Evolutionary conservation across 1,140 invertebrate species (phyloP).

Genomic region (Drosophila kurseongensis): DNA sequence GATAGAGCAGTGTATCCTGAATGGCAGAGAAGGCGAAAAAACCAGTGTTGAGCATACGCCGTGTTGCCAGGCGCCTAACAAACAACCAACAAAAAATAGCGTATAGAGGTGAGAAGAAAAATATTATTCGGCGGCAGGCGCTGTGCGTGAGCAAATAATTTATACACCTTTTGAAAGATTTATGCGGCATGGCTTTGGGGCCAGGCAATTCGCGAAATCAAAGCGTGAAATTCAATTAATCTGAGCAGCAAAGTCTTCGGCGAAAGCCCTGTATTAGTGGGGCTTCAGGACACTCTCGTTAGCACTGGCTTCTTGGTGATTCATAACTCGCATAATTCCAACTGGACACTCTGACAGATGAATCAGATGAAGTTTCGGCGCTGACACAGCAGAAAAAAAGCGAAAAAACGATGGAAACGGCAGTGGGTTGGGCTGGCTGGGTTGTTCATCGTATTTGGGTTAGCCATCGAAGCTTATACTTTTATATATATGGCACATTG

Average conservation of each 20-base stretch:
- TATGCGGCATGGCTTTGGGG: slow-evolving; percentile 60
- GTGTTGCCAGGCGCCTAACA: slow-evolving; percentile 45
- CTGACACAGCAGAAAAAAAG: slow-evolving; percentile 60
- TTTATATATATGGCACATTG: slow-evolving; percentile 38
- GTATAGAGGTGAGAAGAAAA: slow-evolving; percentile 50
- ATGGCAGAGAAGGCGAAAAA: slow-evolving; percentile 22
- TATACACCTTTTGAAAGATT: slow-evolving; percentile 81
- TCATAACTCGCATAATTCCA: slow-evolving; percentile 56
- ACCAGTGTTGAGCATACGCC: slow-evolving; percentile 67
- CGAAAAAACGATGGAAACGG: slow-evolving; percentile 13
- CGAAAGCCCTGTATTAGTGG: neutral
- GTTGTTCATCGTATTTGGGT: slow-evolving; percentile 67
- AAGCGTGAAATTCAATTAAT: slow-evolving; percentile 82
- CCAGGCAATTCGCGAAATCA: slow-evolving; percentile 61
- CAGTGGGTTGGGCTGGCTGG: slow-evolving; percentile 26
- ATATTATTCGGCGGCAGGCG: slow-evolving; percentile 33
- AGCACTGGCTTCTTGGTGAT: slow-evolving; percentile 33
- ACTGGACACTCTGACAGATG: slow-evolving; percentile 49
- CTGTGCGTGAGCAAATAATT: slow-evolving; percentile 75
- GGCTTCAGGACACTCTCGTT: slow-evolving; percentile 14
- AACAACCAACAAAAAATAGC: slow-evolving; percentile 2
- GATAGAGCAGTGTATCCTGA: slow-evolving; percentile 54
- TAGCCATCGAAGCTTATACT: slow-evolving; percentile 56
- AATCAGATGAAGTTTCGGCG: slow-evolving; percentile 54
- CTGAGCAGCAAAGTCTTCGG: slow-evolving; percentile 48